These are phyloP conservation scores for Hyaena hyaena DNA, from an alignment of 2,113 vertebrate species.

Conservation along the genomic window DNA sequence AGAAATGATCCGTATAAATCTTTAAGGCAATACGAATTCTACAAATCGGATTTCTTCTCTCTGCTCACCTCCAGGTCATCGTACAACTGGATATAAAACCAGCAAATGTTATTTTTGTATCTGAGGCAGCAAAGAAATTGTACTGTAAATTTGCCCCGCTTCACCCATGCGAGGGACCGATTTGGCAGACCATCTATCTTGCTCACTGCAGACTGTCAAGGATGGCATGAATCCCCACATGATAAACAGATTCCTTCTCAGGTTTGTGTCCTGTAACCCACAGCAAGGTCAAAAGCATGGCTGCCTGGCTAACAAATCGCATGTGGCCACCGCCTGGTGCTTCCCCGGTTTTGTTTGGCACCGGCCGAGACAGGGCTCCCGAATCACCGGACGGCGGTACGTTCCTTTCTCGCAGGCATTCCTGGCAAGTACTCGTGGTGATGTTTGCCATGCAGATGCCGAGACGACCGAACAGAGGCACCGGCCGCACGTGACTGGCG, in stretches of 20 bases:
- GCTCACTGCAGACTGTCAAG: slow-evolving; percentile 88
- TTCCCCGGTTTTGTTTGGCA: slow-evolving; percentile 75
- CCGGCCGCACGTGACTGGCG: rapidly evolving
- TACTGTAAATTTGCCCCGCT: slow-evolving; percentile 88
- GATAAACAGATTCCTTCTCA: slow-evolving; percentile 90
- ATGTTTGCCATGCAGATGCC: background rate
- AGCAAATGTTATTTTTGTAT: slow-evolving; percentile 85
- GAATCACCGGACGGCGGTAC: slow-evolving; percentile 65
- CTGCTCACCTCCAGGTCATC: slow-evolving; percentile 80
- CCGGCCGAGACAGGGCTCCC: slow-evolving; percentile 72
- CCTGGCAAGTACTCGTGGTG: background rate
- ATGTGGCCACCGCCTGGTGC: slow-evolving; percentile 25
- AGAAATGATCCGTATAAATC: slow-evolving; percentile 74
- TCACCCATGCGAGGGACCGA: slow-evolving; percentile 87
- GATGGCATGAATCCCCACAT: slow-evolving; percentile 85
- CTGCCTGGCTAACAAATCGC: slow-evolving; percentile 81
- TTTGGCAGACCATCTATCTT: slow-evolving; percentile 91
- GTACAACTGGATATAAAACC: slow-evolving; percentile 79
- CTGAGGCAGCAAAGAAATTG: slow-evolving; percentile 81
- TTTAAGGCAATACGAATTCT: slow-evolving; percentile 76
- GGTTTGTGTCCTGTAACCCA: slow-evolving; percentile 90
- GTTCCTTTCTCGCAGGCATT: slow-evolving; percentile 50
- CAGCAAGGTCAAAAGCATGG: slow-evolving; percentile 88
- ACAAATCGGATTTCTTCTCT: slow-evolving; percentile 82
- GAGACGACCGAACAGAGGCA: slow-evolving; percentile 49